phyloP scores from a whole-genome alignment of 2,113 vertebrate genomes.

The Vimba vimba region DNA sequence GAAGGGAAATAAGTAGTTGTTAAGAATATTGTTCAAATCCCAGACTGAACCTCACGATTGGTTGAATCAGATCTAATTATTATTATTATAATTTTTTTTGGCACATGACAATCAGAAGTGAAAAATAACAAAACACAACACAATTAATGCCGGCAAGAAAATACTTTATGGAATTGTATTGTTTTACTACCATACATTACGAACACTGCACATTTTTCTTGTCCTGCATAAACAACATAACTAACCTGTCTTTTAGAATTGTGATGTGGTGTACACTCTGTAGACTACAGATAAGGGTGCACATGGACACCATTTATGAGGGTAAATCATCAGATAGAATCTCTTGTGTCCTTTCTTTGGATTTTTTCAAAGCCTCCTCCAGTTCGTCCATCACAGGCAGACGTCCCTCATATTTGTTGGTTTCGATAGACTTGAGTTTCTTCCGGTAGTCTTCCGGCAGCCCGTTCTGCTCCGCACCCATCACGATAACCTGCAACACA shows the following conservation, averaged over 20 bases:
- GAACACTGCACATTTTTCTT: not conserved
- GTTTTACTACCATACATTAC: not conserved
- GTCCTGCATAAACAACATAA: not conserved
- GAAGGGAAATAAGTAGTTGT: too few species aligned
- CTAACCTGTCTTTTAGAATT: not conserved
- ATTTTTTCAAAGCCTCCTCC: constrained; percentile 56
- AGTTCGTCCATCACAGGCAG: constrained; percentile 81
- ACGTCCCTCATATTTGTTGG: constrained; percentile 72
- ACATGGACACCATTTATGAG: not conserved
- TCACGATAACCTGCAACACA: constrained; percentile 71
- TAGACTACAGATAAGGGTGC: not conserved
- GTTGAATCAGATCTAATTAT: too few species aligned
- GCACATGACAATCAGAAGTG: not conserved
- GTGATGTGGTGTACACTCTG: not conserved
- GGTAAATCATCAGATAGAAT: not conserved
- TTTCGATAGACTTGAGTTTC: constrained; percentile 69
- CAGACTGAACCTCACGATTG: too few species aligned
- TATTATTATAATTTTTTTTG: too few species aligned
- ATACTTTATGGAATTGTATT: not conserved
- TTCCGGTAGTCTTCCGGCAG: constrained; percentile 74
- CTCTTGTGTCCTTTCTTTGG: constrained; percentile 22
- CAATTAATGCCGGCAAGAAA: not conserved
- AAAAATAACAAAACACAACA: not conserved
- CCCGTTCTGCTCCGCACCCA: constrained; percentile 74
- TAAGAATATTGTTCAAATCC: too few species aligned